Evolutionary conservation across 2,113 vertebrate genomes (phyloP).

Genomic region (Geothlypis trichas): DNA sequence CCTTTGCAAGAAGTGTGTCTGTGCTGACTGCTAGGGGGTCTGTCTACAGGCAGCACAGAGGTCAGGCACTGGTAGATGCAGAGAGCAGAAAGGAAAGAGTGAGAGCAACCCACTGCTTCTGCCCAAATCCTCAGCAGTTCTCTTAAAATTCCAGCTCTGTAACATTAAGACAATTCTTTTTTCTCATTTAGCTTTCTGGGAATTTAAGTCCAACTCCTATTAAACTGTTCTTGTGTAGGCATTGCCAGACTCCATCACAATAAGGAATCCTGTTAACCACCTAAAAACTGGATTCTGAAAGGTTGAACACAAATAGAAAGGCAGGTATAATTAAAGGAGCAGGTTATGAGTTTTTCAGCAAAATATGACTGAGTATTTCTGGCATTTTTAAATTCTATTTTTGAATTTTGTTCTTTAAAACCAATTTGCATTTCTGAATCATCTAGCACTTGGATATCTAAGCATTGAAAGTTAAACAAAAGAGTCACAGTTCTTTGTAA

Average conservation of each 20-base stretch:
- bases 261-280: not conserved
- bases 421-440: conserved; percentile 20
- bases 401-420: not conserved
- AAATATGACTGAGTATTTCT: not conserved
- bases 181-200: not conserved
- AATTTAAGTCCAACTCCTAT: not conserved
- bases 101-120: not conserved
- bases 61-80: not conserved
- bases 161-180: not conserved
- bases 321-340: not conserved
- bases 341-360: not conserved
- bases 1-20: not conserved
- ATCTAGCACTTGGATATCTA: not conserved
- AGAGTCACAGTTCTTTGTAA: conserved; percentile 12
- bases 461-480: conserved; percentile 41
- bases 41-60: not conserved
- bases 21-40: not conserved
- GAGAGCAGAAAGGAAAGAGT: not conserved
- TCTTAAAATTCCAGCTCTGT: not conserved
- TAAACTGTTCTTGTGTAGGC: not conserved
- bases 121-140: not conserved
- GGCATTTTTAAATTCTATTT: not conserved
- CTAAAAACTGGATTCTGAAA: not conserved
- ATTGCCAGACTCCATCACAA: not conserved
- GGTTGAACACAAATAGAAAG: not conserved